Base-by-base conservation (phyloP, 2,113 vertebrate species). In the Solea solea region DNA sequence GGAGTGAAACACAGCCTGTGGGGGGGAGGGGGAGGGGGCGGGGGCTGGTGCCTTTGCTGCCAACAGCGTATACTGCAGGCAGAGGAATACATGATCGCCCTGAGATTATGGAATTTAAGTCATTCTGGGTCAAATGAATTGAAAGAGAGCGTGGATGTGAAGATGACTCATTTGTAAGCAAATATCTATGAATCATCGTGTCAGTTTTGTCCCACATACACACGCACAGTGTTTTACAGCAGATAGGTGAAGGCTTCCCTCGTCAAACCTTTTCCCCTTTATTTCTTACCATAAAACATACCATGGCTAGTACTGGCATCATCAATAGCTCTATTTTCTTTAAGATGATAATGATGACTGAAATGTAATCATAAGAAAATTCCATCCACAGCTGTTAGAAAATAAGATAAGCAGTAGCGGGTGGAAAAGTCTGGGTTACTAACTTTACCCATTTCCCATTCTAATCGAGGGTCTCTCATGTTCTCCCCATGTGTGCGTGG, bases 91-190 rank as follows among this genome's bases (percentile, higher is more conserved):
- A 69, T 85, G 65, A 86, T 81, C 44, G 34, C 58, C 69, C 49
- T 70, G 66, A 85, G 64, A 89, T 83, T 67, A 76, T 69, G 27
- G 66, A 80, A 90, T 85, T 64, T 76, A 52, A 81, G 71, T 78
- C 78, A 80, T 86, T 83, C 75, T 83, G 71, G 81, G 80, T 84
- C 82, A 82, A 64, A 83, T 58, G 62, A 82, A 66, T 82, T 64
- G 68, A 84, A 84, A 81, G 42, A 46, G 55, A 74, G 63, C 3
- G 9, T 74, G 71, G 72, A 63, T 15, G 64, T 50, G 54, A 60
- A 27, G 65, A 81, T 70, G 81, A 83, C 25, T 86, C 77, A 78
- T 46, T 46, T 25, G 45, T 9, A 52, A 64, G 72, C 14, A 81
- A 78, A 69, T 53, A 50, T 65, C 41, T 68, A 27, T 41, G 52